Evolutionary conservation across 2,888 invertebrate genomes (phyloP), one percentile per base, ranked within the genome.

Genomic region (Melolontha melolontha): DNA sequence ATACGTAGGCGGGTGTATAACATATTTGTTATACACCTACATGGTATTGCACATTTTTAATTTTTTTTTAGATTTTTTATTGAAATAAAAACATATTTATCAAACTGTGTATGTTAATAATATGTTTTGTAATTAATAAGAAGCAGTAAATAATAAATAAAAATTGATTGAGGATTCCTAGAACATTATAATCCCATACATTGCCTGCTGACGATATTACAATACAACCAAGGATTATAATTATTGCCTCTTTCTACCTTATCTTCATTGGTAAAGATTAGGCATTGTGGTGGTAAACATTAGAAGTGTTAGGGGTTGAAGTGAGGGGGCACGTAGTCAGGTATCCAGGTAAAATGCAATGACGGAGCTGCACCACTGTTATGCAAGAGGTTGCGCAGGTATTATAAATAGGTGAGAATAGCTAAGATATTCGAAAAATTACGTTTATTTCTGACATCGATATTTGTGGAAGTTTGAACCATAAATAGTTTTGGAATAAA

Each of bases 291-390:
- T 64, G 70, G 70, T 68, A 70, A 70, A 70, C 62, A 68, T 62
- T 66, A 42, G 59, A 69, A 54, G 70, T 66, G 42, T 69, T 50
- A 63, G 66, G 64, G 68, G 71, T 59, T 71, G 67, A 57, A 67
- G 72, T 29, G 71, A 62, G 66, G 69, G 71, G 67, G 67, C 71
- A 72, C 67, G 70, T 67, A 54, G 29, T 12, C 59, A 71, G 77
- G 77, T 75, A 76, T 78, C 77, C 81, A 81, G 81, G 81, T 80
- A 80, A n/a, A 78, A 76, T 79, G 78, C 79, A 80, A 78, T 79
- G 78, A 79, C 79, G 79, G 79, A 44, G 77, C 78, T 75, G 77
- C 76, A 75, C 74, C 76, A 75, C 75, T 77, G 77, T 78, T 79
- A 77, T 77, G 75, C 71, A 73, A 74, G 73, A 70, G 70, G 67